Evolutionary conservation across 2,888 invertebrate genomes (phyloP).

Genomic region (Blastobasis lacticolella): DNA sequence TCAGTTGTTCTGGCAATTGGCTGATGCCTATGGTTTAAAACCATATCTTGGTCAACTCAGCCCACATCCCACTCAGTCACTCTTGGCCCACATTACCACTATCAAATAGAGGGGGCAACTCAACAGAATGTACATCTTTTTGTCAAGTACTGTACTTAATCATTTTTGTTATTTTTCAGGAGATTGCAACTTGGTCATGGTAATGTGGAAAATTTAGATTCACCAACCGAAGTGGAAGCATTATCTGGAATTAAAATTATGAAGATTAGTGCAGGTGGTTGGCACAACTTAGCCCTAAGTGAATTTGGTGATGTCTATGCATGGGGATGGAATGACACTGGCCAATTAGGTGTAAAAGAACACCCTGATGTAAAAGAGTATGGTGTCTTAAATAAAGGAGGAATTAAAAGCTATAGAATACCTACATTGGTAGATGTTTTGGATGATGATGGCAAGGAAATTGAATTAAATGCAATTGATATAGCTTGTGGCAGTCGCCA

Average conservation of each 20-base stretch:
- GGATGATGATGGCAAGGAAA: conserved; percentile 50
- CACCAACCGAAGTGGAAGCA: conserved; percentile 80
- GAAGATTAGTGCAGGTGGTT: conserved; percentile 85
- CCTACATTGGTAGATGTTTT: conserved; percentile 53
- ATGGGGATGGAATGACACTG: conserved; percentile 94
- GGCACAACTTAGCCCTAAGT: conserved; percentile 89
- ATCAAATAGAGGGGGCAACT: too few relatives aligned
- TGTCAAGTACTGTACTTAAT: too few relatives aligned
- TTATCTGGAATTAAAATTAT: conserved; percentile 83
- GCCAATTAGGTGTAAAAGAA: conserved; percentile 83
- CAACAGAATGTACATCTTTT: too few relatives aligned
- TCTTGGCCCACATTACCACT: too few relatives aligned
- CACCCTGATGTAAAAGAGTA: conserved; percentile 28
- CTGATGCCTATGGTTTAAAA: too few relatives aligned
- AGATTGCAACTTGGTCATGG: conserved; percentile 91
- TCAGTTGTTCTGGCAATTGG: too few relatives aligned
- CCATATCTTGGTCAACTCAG: too few relatives aligned
- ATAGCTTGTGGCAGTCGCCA: conserved; percentile 86
- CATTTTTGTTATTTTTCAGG: conserved; percentile 61
- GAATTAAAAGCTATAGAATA: conserved; percentile 35
- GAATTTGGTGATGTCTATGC: conserved; percentile 87
- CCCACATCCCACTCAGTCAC: too few relatives aligned
- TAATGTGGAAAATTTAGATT: conserved; percentile 75
- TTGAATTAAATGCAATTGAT: conserved; percentile 67
- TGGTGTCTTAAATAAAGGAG: conserved; percentile 15